Evolutionary conservation across 2,113 vertebrate species (phyloP).

Genomic region (Thamnaconus septentrionalis): DNA sequence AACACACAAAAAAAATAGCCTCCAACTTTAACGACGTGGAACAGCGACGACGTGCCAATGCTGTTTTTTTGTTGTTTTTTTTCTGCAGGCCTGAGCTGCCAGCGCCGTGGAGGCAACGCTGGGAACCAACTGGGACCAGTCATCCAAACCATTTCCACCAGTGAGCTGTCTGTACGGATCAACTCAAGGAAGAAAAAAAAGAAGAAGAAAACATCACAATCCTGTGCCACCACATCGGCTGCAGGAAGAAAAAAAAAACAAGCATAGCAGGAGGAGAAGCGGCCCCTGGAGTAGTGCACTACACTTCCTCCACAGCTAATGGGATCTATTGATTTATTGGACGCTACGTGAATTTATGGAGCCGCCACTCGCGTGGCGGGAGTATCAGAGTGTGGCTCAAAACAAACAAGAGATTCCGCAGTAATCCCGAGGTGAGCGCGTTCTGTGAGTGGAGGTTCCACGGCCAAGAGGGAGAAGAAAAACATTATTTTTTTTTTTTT

Average conservation of each 20-base stretch:
- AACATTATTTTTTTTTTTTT: constrained; percentile 10
- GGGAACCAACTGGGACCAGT: constrained; percentile 61
- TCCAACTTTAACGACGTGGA: neutral
- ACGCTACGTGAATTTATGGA: constrained; percentile 73
- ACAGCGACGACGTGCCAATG: constrained; percentile 27
- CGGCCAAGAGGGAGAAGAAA: constrained; percentile 1
- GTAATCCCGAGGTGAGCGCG: constrained; percentile 55
- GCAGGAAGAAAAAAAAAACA: constrained; percentile 42
- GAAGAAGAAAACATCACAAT: constrained; percentile 38
- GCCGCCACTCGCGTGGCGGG: constrained; percentile 59
- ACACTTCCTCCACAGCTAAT: constrained; percentile 68
- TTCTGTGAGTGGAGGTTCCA: constrained; percentile 45
- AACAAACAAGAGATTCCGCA: constrained; percentile 67
- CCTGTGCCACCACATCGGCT: constrained; percentile 41
- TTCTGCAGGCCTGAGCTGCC: constrained; percentile 33
- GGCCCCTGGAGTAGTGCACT: constrained; percentile 59
- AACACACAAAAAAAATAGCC: too few species aligned
- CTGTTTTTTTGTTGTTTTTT: constrained; percentile 32
- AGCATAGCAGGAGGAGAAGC: constrained; percentile 9
- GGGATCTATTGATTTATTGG: constrained; percentile 73
- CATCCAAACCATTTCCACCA: constrained; percentile 60
- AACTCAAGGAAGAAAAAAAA: neutral
- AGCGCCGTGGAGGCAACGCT: constrained; percentile 41
- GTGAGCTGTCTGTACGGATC: constrained; percentile 62
- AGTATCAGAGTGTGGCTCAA: constrained; percentile 69